phyloP scores from a whole-genome alignment of 2,797 vertebrate species.

The Sebastes diploproa region DNA sequence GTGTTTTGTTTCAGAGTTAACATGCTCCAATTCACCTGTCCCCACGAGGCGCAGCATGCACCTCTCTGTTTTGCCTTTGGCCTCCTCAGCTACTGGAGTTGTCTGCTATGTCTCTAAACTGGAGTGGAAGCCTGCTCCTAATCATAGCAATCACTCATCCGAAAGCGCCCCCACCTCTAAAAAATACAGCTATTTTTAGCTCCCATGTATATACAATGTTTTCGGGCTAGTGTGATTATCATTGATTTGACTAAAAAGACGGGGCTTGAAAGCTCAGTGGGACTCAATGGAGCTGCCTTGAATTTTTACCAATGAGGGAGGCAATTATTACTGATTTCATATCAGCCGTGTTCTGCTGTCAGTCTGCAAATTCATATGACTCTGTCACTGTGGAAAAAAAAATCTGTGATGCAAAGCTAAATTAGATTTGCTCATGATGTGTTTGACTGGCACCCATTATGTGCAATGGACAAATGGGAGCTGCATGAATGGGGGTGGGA shows the following conservation, averaged over 20 bases:
- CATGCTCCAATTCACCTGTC: slow-evolving; percentile 80
- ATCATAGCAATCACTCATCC: slow-evolving; percentile 69
- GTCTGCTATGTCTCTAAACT: slow-evolving; percentile 59
- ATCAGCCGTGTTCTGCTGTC: slow-evolving; percentile 52
- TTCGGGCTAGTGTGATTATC: slow-evolving; percentile 46
- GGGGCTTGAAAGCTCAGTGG: slow-evolving; percentile 34
- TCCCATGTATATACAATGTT: slow-evolving; percentile 38
- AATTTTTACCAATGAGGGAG: slow-evolving; percentile 35
- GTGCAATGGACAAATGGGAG: slow-evolving; percentile 52
- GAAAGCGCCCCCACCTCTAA: slow-evolving; percentile 18
- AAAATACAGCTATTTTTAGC: slow-evolving; percentile 54
- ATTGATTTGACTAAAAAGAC: slow-evolving; percentile 53
- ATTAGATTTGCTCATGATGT: slow-evolving; percentile 61
- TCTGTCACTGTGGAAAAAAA: slow-evolving; percentile 53
- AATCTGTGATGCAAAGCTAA: slow-evolving; percentile 54
- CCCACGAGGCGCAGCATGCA: slow-evolving; percentile 62
- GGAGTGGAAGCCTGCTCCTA: slow-evolving; percentile 56
- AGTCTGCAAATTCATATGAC: slow-evolving; percentile 38
- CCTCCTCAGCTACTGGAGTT: slow-evolving; percentile 56
- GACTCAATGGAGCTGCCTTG: slow-evolving; percentile 37
- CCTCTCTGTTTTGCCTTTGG: slow-evolving; percentile 50
- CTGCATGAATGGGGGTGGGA: slow-evolving; percentile 43
- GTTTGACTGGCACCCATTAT: slow-evolving; percentile 64
- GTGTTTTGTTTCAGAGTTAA: slow-evolving; percentile 74
- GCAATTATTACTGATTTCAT: slow-evolving; percentile 63